A percentile compares a stretch with the other conserved stretches of the same genome.
phyloP scores from a whole-genome alignment of 1,140 invertebrate genomes.

The Anagrus nilaparvatae region DNA sequence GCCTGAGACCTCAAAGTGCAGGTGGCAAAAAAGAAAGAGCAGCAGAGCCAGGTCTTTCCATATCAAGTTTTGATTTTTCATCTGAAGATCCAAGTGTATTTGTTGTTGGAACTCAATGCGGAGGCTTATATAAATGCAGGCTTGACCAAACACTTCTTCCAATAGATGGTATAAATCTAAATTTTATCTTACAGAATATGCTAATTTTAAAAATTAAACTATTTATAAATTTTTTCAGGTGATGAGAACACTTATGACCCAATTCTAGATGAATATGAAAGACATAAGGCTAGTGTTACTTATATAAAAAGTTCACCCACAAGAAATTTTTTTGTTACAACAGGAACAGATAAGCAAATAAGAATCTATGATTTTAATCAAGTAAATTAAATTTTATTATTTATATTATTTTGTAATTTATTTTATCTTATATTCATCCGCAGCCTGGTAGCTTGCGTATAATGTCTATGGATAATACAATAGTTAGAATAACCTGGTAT shows the following conservation, averaged over 20 bases:
- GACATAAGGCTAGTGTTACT: constrained; percentile 33
- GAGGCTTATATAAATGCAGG: constrained; percentile 37
- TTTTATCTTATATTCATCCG: constrained; percentile 12
- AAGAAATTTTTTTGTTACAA: constrained; percentile 30
- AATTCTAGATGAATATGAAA: constrained; percentile 36
- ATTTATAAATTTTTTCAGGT: constrained; percentile 18
- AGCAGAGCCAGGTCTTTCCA: constrained; percentile 32
- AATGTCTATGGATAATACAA: constrained; percentile 30
- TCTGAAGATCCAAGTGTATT: constrained; percentile 28
- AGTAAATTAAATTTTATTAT: constrained; percentile 21
- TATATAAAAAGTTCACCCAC: constrained; percentile 33
- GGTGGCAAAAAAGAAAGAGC: constrained; percentile 34
- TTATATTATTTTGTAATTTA: not conserved
- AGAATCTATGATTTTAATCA: constrained; percentile 35
- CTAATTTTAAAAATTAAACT: not conserved
- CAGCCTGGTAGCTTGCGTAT: constrained; percentile 24
- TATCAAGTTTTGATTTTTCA: constrained; percentile 38
- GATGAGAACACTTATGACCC: constrained; percentile 33
- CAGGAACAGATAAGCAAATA: constrained; percentile 36
- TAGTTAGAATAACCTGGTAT: constrained; percentile 34
- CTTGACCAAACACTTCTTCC: constrained; percentile 24
- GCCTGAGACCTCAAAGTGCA: constrained; percentile 31
- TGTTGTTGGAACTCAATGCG: constrained; percentile 37
- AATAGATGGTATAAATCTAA: constrained; percentile 25
- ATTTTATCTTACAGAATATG: constrained; percentile 5